phyloP scores from a whole-genome alignment of 2,113 vertebrate genomes.

The Catharus fuscescens region DNA sequence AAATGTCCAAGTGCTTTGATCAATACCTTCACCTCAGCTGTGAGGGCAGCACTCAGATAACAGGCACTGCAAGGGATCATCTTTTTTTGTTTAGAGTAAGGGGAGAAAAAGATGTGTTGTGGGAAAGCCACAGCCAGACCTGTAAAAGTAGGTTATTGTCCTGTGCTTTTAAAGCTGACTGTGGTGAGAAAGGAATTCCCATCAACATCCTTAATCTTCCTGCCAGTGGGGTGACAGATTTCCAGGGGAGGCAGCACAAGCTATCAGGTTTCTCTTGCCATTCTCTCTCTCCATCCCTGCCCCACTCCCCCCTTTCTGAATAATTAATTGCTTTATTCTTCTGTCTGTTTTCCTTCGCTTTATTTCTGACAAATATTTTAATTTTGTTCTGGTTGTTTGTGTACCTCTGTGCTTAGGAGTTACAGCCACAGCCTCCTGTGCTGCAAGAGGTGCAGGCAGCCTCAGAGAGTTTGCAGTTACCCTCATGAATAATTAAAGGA shows the following conservation, averaged over 20 bases:
- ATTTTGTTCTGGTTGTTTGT: neutral
- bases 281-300: neutral
- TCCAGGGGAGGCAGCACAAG: neutral
- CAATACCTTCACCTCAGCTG: neutral
- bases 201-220: conserved; percentile 12
- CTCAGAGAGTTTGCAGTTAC: neutral
- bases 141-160: conserved; percentile 2
- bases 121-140: neutral
- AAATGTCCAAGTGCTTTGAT: neutral
- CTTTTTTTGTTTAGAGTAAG: neutral
- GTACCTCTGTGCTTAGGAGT: neutral
- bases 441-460: neutral
- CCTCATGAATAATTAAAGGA: conserved; percentile 41
- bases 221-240: conserved; percentile 4
- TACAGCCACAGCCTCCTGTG: neutral
- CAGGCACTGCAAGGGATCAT: neutral
- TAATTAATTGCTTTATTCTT: neutral
- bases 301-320: neutral
- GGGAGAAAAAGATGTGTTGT: neutral
- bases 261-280: neutral
- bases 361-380: neutral
- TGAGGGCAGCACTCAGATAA: conserved; percentile 22
- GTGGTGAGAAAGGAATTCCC: conserved; percentile 28
- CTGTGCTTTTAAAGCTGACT: conserved; percentile 9
- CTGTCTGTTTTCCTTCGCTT: neutral